Percentiles rank a stretch among this genome's conserved stretches.
Evolutionary conservation across 2,888 invertebrate species (phyloP).

Genomic region (Timandra comae): DNA sequence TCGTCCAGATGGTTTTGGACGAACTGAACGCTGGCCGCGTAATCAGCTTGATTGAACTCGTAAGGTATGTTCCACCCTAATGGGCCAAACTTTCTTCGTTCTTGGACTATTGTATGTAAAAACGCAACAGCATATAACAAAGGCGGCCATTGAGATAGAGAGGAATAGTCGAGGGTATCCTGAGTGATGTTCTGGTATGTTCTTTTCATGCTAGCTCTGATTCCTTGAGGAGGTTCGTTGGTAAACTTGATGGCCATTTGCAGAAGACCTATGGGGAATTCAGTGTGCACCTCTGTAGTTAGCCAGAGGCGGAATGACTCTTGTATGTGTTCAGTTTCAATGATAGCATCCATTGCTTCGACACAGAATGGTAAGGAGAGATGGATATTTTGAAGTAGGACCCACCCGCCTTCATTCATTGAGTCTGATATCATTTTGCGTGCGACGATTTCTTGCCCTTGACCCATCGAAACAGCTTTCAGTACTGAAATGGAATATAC

Average conservation of each 20-base stretch:
- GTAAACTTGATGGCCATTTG: slow-evolving; percentile 98
- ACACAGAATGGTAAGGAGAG: slow-evolving; percentile 95
- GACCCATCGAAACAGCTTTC: slow-evolving; percentile 96
- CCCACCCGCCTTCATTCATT: slow-evolving; percentile 92
- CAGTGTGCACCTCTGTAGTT: slow-evolving; percentile 94
- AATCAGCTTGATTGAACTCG: slow-evolving; percentile 98
- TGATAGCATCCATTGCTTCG: slow-evolving; percentile 92
- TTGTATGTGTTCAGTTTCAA: slow-evolving; percentile 89
- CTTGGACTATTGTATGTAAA: slow-evolving; percentile 96
- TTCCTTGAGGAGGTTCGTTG: slow-evolving; percentile 97
- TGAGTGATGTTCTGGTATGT: slow-evolving; percentile 94
- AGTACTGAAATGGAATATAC: slow-evolving; percentile 72
- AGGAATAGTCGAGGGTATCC: slow-evolving; percentile 94
- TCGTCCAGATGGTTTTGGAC: slow-evolving; percentile 98
- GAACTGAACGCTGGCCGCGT: slow-evolving; percentile 96
- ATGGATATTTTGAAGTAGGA: slow-evolving; percentile 96
- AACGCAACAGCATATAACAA: slow-evolving; percentile 95
- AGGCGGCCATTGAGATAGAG: slow-evolving; percentile 95
- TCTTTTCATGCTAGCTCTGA: slow-evolving; percentile 92
- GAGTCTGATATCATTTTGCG: slow-evolving; percentile 88
- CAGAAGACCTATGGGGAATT: slow-evolving; percentile 91
- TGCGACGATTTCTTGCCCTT: slow-evolving; percentile 94
- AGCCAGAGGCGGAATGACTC: slow-evolving; percentile 94
- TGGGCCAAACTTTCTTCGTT: slow-evolving; percentile 96
- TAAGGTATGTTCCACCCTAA: slow-evolving; percentile 98